Conservation (phyloP, 2,113 vertebrate species). For the Amia ocellicauda region DNA sequence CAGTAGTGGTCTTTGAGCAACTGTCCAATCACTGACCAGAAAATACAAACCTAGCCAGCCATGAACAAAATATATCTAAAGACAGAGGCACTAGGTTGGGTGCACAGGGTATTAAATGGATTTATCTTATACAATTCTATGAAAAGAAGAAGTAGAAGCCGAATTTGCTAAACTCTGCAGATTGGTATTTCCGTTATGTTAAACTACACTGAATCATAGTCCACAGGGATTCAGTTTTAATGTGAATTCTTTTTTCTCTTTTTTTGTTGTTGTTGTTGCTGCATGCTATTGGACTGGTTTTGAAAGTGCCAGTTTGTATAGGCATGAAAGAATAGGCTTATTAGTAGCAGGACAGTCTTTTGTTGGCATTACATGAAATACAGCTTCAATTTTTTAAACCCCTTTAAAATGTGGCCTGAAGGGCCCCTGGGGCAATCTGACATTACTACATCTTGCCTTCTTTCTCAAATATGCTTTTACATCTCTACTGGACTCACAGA, state of each 20-base stretch:
- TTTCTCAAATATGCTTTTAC: constrained; percentile 39
- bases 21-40: constrained; percentile 77
- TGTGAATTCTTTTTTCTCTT: constrained; percentile 68
- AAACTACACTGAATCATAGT: constrained; percentile 62
- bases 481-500: constrained; percentile 39
- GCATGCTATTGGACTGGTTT: constrained; percentile 67
- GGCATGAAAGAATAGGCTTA: constrained; percentile 74
- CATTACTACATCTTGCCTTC: constrained; percentile 50
- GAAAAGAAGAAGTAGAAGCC: constrained; percentile 33
- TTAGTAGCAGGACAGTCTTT: constrained; percentile 69
- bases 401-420: constrained; percentile 63
- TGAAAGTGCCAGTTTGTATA: constrained; percentile 55
- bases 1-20: constrained; percentile 73
- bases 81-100: constrained; percentile 65
- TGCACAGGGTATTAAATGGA: constrained; percentile 61
- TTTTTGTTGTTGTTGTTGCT: too few species aligned
- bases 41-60: constrained; percentile 82
- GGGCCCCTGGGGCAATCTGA: constrained; percentile 53
- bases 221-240: constrained; percentile 63
- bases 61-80: constrained; percentile 80
- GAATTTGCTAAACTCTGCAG: constrained; percentile 44
- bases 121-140: constrained; percentile 58
- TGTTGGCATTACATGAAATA: constrained; percentile 53
- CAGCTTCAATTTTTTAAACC: constrained; percentile 56
- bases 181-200: constrained; percentile 60